Evolutionary conservation across 2,797 vertebrate genomes (phyloP), one percentile per base, ranked within the genome.

Genomic region (Pipistrellus nathusii): DNA sequence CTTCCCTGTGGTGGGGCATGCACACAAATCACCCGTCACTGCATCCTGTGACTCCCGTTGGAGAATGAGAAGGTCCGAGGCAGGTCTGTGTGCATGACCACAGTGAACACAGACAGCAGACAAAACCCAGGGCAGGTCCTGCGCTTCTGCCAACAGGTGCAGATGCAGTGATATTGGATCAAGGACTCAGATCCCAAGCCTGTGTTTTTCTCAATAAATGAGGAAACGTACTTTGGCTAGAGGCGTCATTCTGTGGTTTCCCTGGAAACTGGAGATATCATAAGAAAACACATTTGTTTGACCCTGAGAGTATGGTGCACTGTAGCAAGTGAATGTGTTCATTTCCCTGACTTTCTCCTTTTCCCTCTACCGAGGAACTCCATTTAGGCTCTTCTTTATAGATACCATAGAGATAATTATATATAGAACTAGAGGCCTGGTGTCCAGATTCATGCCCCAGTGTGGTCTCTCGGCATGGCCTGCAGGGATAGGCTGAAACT

Each of bases 291-390:
- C 5, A 5, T 20, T 44, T 57, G n/a, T 8, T 78, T 94, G 64
- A 68, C 13, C 3, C 4, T 32, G n/a, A 38, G 27, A 87, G 30
- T 35, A 27, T 72, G n/a, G 18, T n/a, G 7, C 23, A 2, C 25
- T 77, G 38, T 20, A 82, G 1, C 32, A 53, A 23, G 5, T 8
- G 5, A 88, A 44, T 35, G 10, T 86, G 15, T 25, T 48, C 12
- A 20, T 57, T 85, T 78, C 53, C 41, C 20, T 90, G 46, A 20
- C 71, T 77, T 90, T 90, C 13, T 72, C 7, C 38, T 64, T 92
- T 51, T 14, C 15, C 20, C 23, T 73, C 51, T 32, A 30, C 7
- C 9, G 64, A 12, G n/a, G 48, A 91, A 69, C 17, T 46, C 20
- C 17, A 73, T 12, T 25, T 53, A 30, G 35, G 5, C 5, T 30